Evolutionary conservation across 2,888 invertebrate genomes (phyloP), one percentile per base, ranked within the genome.

Genomic region (Notocelia uddmanniana): DNA sequence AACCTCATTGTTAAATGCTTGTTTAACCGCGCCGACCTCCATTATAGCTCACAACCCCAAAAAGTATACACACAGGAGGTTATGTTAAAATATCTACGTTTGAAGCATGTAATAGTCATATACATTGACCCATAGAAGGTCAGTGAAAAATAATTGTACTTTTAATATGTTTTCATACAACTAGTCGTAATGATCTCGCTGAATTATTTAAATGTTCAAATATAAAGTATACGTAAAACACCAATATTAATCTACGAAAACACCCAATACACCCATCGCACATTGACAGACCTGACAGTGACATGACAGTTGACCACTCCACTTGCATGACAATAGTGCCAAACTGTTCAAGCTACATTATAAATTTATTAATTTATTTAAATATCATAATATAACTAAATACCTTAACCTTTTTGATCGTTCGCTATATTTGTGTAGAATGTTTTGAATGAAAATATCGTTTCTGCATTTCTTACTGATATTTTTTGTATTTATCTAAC

Each of bases 1-100:
- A 75, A 93, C 93, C 88, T 93, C 93, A 80, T 91, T 93, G 77
- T 93, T 93, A 77, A 91, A 93, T 0, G 91, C 92, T 78, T 93
- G 93, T 84, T 93, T 93, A 13, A 93, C 92, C 34, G 93, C 93
- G 31, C 93, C 93, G 59, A 93, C 88, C 84, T 93, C 93, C 93
- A 93, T 93, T 81, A 77, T 85, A 11, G 41, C 69, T 68, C 18
- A 52, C 41, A 66, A 68, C 13, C 60, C 37, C 54, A 50, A 21
- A 41, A 48, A 71, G 11, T 41, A 18, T 64, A 63, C 26, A 15
- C 6, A 13, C 48, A 19, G 26, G 34, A 81, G 80, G 83, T 84
- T 83, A 84, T 78, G 59, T 57, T 55, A n/a, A 34, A 41, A 57
- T 41, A 26, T 50, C 31, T 48, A 37, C 10, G 34, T 41, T 23